Evolutionary conservation across 2,797 vertebrate species (phyloP), one percentile per base, ranked within the genome.

Genomic region (Clarias platycephalus): DNA sequence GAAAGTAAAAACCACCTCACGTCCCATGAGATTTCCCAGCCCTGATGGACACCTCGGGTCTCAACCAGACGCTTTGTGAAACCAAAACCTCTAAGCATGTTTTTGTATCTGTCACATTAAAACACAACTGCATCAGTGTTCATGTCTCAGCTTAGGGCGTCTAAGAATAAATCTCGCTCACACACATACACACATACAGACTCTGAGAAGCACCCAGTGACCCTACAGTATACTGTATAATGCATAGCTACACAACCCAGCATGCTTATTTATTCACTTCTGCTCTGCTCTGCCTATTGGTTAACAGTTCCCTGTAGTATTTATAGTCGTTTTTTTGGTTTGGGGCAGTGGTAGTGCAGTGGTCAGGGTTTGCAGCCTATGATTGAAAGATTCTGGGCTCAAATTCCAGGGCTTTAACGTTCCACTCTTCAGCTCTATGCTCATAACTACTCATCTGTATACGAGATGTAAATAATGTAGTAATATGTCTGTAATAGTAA

Each of bases 101-200:
- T n/a, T 44, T 72, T 49, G 5, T 49, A 75, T 28, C 15, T n/a
- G 9, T 71, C 1, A 71, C 68, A 28, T 74, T 26, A 53, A 28
- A 44, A 72, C 37, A 49, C 40, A 28, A 26, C 28, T 31, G 53
- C 71, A 34, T 16, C 53, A 60, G 74, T 24, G 28, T 77, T 60
- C 76, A 44, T 0, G 34, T 28, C 78, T 64, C 62, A 85, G 84
- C 76, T 87, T 87, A 84, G 71, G 68, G 86, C 0, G 0, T 89
- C 88, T 90, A 20, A 84, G 87, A 83, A 82, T 76, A 58, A 68
- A 88, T 87, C 86, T 86, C 87, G 58, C 58, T 72, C 82, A 84
- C 89, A 84, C 76, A 7, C 20, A 10, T 22, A 57, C 44, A 84
- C 89, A 84, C 76, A 7, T 8, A 10, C 13, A 57, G 16, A 0